Evolutionary conservation across 92 coral and sea anemone species (phyloP).

Genomic region (Porites divaricata): DNA sequence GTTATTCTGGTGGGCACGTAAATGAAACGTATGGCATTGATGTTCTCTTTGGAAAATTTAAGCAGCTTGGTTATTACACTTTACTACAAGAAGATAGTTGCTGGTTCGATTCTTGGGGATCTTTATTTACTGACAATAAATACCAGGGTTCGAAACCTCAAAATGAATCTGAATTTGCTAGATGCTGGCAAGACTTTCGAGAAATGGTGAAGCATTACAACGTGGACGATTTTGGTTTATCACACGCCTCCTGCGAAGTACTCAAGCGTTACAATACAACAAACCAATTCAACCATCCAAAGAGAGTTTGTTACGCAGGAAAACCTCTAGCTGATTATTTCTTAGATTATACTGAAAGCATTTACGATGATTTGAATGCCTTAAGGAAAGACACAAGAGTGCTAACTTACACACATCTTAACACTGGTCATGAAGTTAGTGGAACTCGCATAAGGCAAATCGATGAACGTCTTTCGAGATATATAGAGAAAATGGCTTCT

Average conservation of each 20-base stretch:
- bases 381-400: constrained; percentile 39
- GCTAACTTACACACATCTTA: constrained; percentile 83
- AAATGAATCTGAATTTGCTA: constrained; percentile 52
- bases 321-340: constrained; percentile 83
- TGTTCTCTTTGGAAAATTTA: constrained; percentile 69
- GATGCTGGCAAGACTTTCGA: constrained; percentile 72
- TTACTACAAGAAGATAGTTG: constrained; percentile 96
- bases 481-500: constrained; percentile 69
- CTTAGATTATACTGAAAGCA: constrained; percentile 67
- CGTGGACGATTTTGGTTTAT: constrained; percentile 91
- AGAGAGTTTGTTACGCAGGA: constrained; percentile 80
- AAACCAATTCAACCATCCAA: constrained; percentile 91
- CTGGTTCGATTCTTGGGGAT: constrained; percentile 97
- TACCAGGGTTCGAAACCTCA: constrained; percentile 77
- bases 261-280: constrained; percentile 80
- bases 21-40: constrained; percentile 81
- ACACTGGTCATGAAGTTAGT: constrained; percentile 88
- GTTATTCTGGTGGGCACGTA: constrained; percentile 47
- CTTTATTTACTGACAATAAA: constrained; percentile 79
- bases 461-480: constrained; percentile 77
- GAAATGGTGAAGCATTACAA: constrained; percentile 55
- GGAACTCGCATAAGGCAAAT: constrained; percentile 86
- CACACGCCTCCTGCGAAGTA: constrained; percentile 89
- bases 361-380: constrained; percentile 30
- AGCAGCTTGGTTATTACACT: constrained; percentile 78